phyloP scores from a whole-genome alignment of 1,140 invertebrate genomes.

The Drosophila leontia region DNA sequence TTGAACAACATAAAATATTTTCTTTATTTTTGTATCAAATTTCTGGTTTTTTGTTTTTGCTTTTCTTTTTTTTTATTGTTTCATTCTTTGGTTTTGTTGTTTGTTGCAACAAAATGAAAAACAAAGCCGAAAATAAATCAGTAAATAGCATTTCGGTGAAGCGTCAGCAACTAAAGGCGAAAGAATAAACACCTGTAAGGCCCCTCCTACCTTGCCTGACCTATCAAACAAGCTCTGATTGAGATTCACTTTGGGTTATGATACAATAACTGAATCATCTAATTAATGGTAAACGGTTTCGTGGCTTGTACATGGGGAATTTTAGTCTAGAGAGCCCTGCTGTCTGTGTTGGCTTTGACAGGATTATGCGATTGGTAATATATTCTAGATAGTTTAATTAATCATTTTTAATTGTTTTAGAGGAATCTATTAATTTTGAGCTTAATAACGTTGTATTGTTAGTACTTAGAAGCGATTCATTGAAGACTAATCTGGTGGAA shows the following conservation, averaged over 20 bases:
- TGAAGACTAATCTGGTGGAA: background rate
- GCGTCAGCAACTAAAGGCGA: slow-evolving; percentile 36
- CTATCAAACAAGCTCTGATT: slow-evolving; percentile 14
- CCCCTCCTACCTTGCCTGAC: background rate
- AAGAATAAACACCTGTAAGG: slow-evolving; percentile 34
- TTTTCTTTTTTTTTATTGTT: slow-evolving; percentile 48
- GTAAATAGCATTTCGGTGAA: slow-evolving; percentile 57
- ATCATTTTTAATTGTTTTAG: slow-evolving; percentile 2
- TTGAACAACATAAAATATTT: slow-evolving; percentile 85
- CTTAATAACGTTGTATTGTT: background rate
- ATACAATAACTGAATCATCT: slow-evolving; percentile 12
- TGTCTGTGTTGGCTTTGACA: slow-evolving; percentile 9
- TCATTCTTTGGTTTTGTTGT: slow-evolving; percentile 39
- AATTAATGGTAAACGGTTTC: slow-evolving; percentile 9
- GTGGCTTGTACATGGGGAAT: slow-evolving; percentile 12
- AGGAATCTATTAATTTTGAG: background rate
- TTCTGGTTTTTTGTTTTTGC: slow-evolving; percentile 26
- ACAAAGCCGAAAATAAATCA: slow-evolving; percentile 55
- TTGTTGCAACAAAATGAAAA: slow-evolving; percentile 65
- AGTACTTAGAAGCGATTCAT: background rate
- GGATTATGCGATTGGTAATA: slow-evolving; percentile 9
- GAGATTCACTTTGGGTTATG: slow-evolving; percentile 3
- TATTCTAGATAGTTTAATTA: slow-evolving; percentile 10
- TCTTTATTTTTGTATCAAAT: slow-evolving; percentile 63
- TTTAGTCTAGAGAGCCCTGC: slow-evolving; percentile 6